Evolutionary conservation across 2,888 invertebrate species (phyloP).

Genomic region (Copidosoma aretas): DNA sequence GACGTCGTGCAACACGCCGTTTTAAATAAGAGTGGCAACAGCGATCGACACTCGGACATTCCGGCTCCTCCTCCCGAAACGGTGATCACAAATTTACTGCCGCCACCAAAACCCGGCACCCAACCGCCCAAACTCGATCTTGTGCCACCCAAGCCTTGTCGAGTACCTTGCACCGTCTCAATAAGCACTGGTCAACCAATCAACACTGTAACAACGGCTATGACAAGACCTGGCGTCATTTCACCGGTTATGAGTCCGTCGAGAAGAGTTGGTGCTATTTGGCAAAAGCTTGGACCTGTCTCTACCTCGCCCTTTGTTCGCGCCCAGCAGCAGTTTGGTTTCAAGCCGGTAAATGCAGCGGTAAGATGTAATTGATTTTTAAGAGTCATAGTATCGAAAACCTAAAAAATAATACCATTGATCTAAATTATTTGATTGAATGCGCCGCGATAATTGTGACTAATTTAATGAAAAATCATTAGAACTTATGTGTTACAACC

Average conservation of each 20-base stretch:
- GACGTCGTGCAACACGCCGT: slow-evolving; percentile 57
- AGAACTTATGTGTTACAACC: no score
- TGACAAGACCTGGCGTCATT: slow-evolving; percentile 56
- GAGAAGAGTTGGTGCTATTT: slow-evolving; percentile 53
- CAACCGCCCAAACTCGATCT: slow-evolving; percentile 58
- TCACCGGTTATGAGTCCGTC: slow-evolving; percentile 54
- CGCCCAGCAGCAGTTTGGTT: slow-evolving; percentile 57
- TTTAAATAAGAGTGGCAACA: slow-evolving; percentile 48
- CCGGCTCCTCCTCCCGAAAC: slow-evolving; percentile 43
- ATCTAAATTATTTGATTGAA: no score
- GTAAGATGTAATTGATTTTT: slow-evolving; percentile 9
- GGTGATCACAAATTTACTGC: slow-evolving; percentile 50
- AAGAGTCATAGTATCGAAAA: no score
- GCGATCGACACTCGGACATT: slow-evolving; percentile 45
- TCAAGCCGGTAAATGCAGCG: slow-evolving; percentile 39
- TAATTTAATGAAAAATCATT: no score
- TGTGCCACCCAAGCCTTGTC: slow-evolving; percentile 60
- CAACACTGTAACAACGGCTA: slow-evolving; percentile 32
- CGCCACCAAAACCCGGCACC: slow-evolving; percentile 57
- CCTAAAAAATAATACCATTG: no score
- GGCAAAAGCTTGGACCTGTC: slow-evolving; percentile 59
- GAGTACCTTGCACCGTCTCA: slow-evolving; percentile 56
- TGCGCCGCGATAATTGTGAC: no score
- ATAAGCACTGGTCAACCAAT: slow-evolving; percentile 49
- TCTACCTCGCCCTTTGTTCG: slow-evolving; percentile 59